Evolutionary conservation across 2,888 invertebrate genomes (phyloP), one percentile per base, ranked within the genome.

Genomic region (Clistopyga incitator): DNA sequence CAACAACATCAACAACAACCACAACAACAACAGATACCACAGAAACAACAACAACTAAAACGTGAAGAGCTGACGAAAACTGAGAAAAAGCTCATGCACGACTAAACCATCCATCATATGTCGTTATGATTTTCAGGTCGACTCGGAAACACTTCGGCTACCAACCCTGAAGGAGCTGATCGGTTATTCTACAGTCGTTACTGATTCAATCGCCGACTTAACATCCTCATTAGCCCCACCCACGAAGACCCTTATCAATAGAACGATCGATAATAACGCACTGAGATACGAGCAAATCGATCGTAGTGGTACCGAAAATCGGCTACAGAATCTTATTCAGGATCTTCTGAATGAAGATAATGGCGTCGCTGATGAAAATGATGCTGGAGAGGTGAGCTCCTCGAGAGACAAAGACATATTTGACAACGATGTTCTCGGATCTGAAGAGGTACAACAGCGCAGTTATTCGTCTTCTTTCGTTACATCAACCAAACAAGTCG

Each of bases 81-180:
- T 68, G 86, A 34, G 52, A 79, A 71, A 64, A 80, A 75, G 67
- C 74, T 79, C 50, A 68, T 79, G 75, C 83, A 67, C 77, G 64
- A 87, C 86, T 45, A 52, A 52, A 56, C 34, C 42, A 71, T 80
- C 78, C 65, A 74, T 84, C 84, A 81, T 84, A 56, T 81, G 70
- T 84, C 89, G 78, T 92, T 92, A 88, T 92, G 88, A 91, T 92
- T 93, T 93, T 90, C 92, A 93, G 93, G 92, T 93, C 81, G 87
- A 78, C 85, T 84, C 86, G 88, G 88, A 89, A 87, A 77, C 84
- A 38, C 80, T 84, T 79, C 88, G 87, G 75, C 88, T 92, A 84
- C 91, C 92, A 76, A 92, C 91, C 71, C 89, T 92, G 82, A 92
- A 90, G 91, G 91, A 92, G 78, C 86, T 92, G 78, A 85, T 92